Base-by-base conservation (phyloP, 1,140 invertebrate genomes). In the Mamestra configurata region DNA sequence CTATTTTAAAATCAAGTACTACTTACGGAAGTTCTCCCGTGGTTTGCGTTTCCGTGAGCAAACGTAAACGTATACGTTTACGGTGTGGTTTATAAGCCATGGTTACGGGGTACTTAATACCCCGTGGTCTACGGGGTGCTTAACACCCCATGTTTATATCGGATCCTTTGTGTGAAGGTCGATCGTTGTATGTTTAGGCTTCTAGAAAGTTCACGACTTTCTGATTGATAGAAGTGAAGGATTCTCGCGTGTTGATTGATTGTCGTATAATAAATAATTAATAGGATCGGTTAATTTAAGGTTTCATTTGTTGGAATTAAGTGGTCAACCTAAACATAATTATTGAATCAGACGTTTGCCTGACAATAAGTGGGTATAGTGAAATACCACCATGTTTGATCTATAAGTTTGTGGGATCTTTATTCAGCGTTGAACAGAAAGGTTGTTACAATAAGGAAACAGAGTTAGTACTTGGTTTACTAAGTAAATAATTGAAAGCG, bases 21-120 rank as follows among this genome's bases (percentile, higher is more conserved):
- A 13, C 11, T 24, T 46, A 11, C 40, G 64, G 64, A 49, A 68
- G 40, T 18, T 24, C 15, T 24, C 11, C 22, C 11, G 64, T 46
- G 64, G 64, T 46, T 68, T 24, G 24, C 31, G 40, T 68, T 46
- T 68, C 40, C 37, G 8, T 46, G 46, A 7, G 20, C 27, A 24
- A 22, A 66, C 37, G 35, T 46, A 24, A 24, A 24, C 20, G 37
- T 68, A 22, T 46, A 24, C 11, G 64, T 68, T 68, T 49, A 68
- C 5, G 37, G 20, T 27, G 37, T 49, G 64, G 64, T 46, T 68
- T 61, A 46, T 27, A n/a, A 68, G 37, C 61, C 11, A 37, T 22
- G 8, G 59, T 64, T 40, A 64, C 20, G 64, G 15, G 18, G 31
- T 46, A 46, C 11, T 68, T 68, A 43, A 68, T 10, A 43, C n/a